Evolutionary conservation across 2,797 vertebrate genomes (phyloP).

Genomic region (Cossypha dichroa): DNA sequence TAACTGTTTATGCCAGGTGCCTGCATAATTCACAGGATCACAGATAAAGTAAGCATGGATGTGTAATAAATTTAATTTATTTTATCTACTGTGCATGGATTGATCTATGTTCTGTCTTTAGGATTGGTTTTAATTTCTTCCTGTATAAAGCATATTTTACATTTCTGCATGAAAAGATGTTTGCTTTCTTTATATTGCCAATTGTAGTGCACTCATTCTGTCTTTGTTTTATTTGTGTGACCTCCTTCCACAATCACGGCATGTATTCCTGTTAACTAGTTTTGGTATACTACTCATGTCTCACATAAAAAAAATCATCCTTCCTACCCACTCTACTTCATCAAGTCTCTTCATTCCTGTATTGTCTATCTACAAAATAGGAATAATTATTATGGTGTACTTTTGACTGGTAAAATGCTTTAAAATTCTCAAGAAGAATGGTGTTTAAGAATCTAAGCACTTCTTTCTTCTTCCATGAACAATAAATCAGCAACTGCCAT

Average conservation of each 20-base stretch:
- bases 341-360: neutral
- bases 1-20: neutral
- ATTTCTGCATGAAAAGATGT: neutral
- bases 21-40: neutral
- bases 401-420: conserved; percentile 12
- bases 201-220: neutral
- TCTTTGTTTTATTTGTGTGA: neutral
- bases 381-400: neutral
- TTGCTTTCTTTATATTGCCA: neutral
- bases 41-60: neutral
- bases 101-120: neutral
- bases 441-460: neutral
- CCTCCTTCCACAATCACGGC: neutral
- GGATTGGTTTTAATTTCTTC: neutral
- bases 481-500: conserved; percentile 17
- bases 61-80: neutral
- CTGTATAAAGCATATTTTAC: neutral
- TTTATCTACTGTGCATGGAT: neutral
- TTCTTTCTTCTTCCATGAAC: neutral
- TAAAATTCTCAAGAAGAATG: neutral
- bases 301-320: neutral
- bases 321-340: neutral
- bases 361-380: neutral
- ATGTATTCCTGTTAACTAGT: neutral
- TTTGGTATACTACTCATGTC: neutral